A percentile compares a stretch with the other conserved stretches of the same genome.
phyloP scores from a whole-genome alignment of 1,140 invertebrate species.

The Potamilus streckersoni region DNA sequence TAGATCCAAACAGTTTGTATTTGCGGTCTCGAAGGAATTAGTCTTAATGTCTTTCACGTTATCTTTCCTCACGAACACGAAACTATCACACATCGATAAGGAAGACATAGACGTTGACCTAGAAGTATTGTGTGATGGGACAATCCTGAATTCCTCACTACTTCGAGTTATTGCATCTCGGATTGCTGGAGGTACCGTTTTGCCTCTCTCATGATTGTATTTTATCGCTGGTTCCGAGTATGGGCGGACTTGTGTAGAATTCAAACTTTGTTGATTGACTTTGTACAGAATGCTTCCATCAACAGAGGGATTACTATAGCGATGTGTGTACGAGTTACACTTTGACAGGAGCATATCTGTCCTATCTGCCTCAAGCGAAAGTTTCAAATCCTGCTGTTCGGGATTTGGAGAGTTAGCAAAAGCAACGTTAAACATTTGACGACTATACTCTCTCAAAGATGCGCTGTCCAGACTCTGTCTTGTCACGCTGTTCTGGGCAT shows the following conservation, averaged over 20 bases:
- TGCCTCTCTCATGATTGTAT: conserved; percentile 9
- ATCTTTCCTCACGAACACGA: conserved; percentile 17
- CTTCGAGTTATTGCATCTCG: no score
- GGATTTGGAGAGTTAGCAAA: not conserved
- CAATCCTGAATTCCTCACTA: no score
- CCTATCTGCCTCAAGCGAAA: no score
- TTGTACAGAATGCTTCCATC: conserved; percentile 16
- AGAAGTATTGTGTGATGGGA: not conserved
- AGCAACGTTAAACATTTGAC: conserved; percentile 27
- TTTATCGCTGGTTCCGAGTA: conserved; percentile 6
- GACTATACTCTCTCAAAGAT: conserved; percentile 19
- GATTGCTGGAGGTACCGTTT: no score
- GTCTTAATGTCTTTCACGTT: not conserved
- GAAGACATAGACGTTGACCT: conserved; percentile 1
- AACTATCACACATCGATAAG: not conserved
- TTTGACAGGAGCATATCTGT: no score
- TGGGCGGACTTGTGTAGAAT: conserved; percentile 7
- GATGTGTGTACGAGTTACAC: no score
- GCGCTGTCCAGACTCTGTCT: conserved; percentile 13
- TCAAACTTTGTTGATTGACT: conserved; percentile 12
- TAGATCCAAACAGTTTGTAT: no score
- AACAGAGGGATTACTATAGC: conserved; percentile 3
- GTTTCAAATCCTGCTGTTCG: no score
- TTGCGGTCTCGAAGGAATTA: no score
- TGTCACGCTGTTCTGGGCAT: not conserved